Evolutionary conservation across 2,888 invertebrate genomes (phyloP), one percentile per base, ranked within the genome.

Genomic region (Furcula furcula): DNA sequence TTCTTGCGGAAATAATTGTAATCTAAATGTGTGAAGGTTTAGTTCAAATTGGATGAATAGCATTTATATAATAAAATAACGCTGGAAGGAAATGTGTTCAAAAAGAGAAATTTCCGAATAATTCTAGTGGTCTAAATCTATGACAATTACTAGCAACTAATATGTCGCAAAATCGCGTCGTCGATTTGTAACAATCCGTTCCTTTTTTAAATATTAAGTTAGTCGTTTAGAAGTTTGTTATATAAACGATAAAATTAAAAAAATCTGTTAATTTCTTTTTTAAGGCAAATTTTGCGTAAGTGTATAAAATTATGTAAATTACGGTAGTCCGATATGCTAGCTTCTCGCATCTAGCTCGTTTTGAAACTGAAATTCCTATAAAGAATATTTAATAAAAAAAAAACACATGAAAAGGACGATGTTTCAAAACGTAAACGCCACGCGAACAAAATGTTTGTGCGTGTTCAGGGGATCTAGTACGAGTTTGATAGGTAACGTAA

Each of bases 301-400:
- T 61, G 58, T 55, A 56, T 32, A 58, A 60, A 14, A 29, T 10
- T 10, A 21, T 10, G 4, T 10, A 2, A 21, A 10, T 10, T 18
- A 18, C 21, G 10, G 21, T 10, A 4, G 9, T 7, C 3, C 7
- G 7, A 7, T 12, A 12, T 31, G 47, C 59, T 66, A 59, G 64
- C 56, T 59, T 64, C 36, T 55, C 57, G 68, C 68, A 63, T 63
- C 61, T 53, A 50, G 15, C 27, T 27, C 34, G 34, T 11, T 22
- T 11, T 22, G 23, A 12, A 23, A 23, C 10, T 7, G 12, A 7
- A 5, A 23, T 12, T 12, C 12, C 12, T 12, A 23, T 12, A 18
- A 21, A 12, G 21, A 23, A 32, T 19, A 30, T 20, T 29, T 16
- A n/a, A 16, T 16, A 16, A 6, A 16, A 16, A n/a, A n/a, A n/a